Evolutionary conservation across 2,113 vertebrate genomes (phyloP), one percentile per base, ranked within the genome.

Genomic region (Aphelocoma coerulescens): DNA sequence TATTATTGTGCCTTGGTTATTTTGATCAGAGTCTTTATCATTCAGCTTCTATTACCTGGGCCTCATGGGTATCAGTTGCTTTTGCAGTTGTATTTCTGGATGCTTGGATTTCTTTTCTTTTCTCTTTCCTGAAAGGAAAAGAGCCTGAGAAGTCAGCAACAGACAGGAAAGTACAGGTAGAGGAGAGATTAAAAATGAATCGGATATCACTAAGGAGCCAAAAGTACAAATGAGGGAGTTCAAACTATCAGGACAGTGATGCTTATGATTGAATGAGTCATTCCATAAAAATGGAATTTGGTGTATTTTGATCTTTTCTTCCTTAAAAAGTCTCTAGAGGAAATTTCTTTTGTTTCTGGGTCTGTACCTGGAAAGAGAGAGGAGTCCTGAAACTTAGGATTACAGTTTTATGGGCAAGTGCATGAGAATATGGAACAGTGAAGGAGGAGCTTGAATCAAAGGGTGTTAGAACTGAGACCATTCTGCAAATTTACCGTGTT

Each of bases 391-490:
- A 91, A 49, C 13, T 89, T 65, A 28, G 2, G 6, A 22, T 95
- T 16, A 3, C 12, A 41, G 48, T 76, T 69, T 73, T 71, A 33
- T 0, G 1, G 57, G 41, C 2, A 1, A 39, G 7, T 51, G 39
- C 18, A 8, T 23, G 18, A 83, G 62, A 77, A 33, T 39, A 15
- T 41, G 11, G n/a, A 72, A 13, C 14, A 63, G 30, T 73, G 30
- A 37, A 72, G 63, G 21, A 57, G 22, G 11, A 65, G 8, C 14
- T 74, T 81, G 18, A 75, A 35, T 71, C 18, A 37, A 8, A 46
- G 39, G 3, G 6, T 61, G 13, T 16, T 23, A 76, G 41, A 49
- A 43, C 52, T 39, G n/a, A 78, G 10, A 43, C 19, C 5, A 16
- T 81, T 69, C 26, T 83, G 30, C 69, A 75, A 58, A 90, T 72